phyloP scores from a whole-genome alignment of 2,888 invertebrate species.

The Uropetala carovei region DNA sequence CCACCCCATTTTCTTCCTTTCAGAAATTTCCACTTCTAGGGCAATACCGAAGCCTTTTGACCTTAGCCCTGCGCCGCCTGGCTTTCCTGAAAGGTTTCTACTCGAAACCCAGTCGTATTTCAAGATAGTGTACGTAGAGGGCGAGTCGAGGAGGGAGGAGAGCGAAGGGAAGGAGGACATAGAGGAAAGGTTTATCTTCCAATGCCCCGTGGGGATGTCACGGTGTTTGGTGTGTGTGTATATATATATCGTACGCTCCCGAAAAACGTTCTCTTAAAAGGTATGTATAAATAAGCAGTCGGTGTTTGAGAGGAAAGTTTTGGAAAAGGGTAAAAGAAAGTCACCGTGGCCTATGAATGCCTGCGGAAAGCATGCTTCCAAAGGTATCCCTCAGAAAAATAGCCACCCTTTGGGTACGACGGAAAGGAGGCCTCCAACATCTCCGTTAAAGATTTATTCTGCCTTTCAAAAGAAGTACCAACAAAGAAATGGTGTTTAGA shows the following conservation, averaged over 20 bases:
- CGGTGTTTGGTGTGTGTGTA: not conserved
- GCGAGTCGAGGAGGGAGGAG: too few species aligned
- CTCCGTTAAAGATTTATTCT: not conserved
- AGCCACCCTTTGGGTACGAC: not conserved
- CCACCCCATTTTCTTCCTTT: not conserved
- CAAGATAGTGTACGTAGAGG: not conserved
- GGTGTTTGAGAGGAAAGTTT: not conserved
- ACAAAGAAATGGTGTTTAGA: not conserved
- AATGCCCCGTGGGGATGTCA: not conserved
- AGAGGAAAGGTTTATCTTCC: not conserved
- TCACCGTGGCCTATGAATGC: not conserved
- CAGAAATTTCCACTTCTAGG: not conserved
- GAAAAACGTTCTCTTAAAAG: constrained; percentile 24
- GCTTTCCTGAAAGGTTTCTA: not conserved
- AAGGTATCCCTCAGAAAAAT: not conserved
- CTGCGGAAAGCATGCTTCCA: not conserved
- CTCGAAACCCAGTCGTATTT: not conserved
- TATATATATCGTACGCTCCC: too few species aligned
- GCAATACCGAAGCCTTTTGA: not conserved
- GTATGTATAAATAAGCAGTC: constrained; percentile 31
- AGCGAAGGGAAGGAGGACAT: too few species aligned
- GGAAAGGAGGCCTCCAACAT: not conserved
- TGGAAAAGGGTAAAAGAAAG: not conserved
- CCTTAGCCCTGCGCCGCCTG: not conserved
- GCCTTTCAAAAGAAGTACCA: not conserved